A percentile compares a stretch with the other conserved stretches of the same genome.
Evolutionary conservation across 2,888 invertebrate genomes (phyloP).

Genomic region (Myopa testacea): DNA sequence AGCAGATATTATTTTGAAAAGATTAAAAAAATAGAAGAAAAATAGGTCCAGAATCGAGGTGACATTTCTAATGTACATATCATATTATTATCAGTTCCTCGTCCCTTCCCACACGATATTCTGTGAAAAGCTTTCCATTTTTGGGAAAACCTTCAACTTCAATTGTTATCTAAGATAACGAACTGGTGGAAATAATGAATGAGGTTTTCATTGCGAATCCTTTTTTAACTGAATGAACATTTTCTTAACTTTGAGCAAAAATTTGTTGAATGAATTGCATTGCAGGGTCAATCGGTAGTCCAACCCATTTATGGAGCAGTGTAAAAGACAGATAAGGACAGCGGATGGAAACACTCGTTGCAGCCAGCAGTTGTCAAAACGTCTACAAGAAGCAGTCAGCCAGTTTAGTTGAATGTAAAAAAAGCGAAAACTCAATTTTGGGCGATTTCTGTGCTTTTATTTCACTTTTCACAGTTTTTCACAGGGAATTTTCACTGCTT

Average conservation of each 20-base stretch:
- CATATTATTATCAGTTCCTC: too few relatives aligned
- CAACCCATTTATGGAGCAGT: too few relatives aligned
- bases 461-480: too few relatives aligned
- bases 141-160: too few relatives aligned
- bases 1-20: too few relatives aligned
- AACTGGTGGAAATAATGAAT: background rate
- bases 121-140: too few relatives aligned
- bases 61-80: too few relatives aligned
- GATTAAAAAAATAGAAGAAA: too few relatives aligned
- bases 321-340: too few relatives aligned
- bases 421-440: constrained; percentile 50
- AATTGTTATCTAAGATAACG: background rate
- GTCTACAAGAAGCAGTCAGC: background rate
- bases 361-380: constrained; percentile 1
- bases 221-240: background rate
- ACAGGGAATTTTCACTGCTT: constrained; percentile 25
- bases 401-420: background rate
- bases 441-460: constrained; percentile 56
- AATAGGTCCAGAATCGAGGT: too few relatives aligned
- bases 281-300: too few relatives aligned
- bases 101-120: too few relatives aligned
- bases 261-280: background rate
- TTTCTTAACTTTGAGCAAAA: background rate
- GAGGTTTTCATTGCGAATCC: background rate
- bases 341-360: background rate